A percentile compares a stretch with the other conserved stretches of the same genome.
These are phyloP conservation scores for Eustalomyia histrio DNA, from an alignment of 2,888 invertebrate species.

Conservation along the genomic window DNA sequence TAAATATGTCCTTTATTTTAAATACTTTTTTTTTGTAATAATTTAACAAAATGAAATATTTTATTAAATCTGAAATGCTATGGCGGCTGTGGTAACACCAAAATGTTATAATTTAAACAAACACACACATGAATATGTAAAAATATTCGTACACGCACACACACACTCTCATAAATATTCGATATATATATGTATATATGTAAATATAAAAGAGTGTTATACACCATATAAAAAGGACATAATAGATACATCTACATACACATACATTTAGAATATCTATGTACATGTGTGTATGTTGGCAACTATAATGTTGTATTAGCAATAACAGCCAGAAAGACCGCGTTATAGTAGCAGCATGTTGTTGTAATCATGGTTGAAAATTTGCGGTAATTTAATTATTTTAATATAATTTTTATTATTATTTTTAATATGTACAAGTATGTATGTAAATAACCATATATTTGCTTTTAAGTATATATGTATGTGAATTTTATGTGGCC, in stretches of 20 bases:
- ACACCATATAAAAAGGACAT: constrained; percentile 6
- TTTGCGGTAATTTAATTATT: constrained; percentile 64
- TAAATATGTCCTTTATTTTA: constrained; percentile 40
- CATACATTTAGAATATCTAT: neutral
- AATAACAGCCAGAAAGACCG: constrained; percentile 51
- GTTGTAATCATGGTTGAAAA: constrained; percentile 57
- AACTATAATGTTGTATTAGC: constrained; percentile 35
- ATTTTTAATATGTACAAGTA: constrained; percentile 27
- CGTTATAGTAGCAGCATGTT: constrained; percentile 54
- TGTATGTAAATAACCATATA: constrained; percentile 22
- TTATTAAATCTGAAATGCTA: constrained; percentile 52
- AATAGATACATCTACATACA: neutral
- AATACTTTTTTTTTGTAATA: constrained; percentile 21
- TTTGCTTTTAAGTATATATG: constrained; percentile 5
- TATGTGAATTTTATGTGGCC: constrained; percentile 3
- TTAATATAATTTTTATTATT: constrained; percentile 56
- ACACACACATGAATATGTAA: constrained; percentile 6
- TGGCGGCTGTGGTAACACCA: constrained; percentile 52
- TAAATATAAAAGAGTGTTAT: neutral
- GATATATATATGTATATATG: neutral
- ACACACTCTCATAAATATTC: neutral
- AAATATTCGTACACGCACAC: neutral
- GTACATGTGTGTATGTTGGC: neutral
- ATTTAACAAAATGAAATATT: constrained; percentile 49
- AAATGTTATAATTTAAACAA: constrained; percentile 43